A percentile compares a stretch with the other conserved stretches of the same genome.
phyloP scores from a whole-genome alignment of 2,888 invertebrate genomes.

The Petrolisthes cinctipes region DNA sequence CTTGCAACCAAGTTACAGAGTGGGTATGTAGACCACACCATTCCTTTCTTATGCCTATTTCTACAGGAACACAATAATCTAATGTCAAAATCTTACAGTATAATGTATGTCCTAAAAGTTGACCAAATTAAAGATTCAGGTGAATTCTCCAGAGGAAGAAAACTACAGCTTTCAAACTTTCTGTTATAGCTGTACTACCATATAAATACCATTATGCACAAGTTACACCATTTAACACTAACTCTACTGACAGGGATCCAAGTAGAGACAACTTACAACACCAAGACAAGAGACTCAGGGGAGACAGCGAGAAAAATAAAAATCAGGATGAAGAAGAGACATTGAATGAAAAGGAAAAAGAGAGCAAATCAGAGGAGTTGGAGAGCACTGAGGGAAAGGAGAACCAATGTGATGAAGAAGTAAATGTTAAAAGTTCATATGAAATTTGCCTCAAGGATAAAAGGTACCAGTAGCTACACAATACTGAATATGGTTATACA shows the following conservation, averaged over 20 bases:
- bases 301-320: background rate
- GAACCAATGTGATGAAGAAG: background rate
- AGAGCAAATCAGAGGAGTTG: background rate
- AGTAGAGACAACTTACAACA: slow-evolving; percentile 2
- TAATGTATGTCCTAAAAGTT: no score
- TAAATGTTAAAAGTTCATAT: slow-evolving; percentile 54
- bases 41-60: background rate
- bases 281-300: slow-evolving; percentile 32
- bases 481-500: no score
- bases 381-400: background rate
- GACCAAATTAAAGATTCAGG: no score
- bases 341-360: background rate
- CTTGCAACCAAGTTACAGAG: background rate
- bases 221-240: background rate
- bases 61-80: background rate
- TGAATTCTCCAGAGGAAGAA: no score
- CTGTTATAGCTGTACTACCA: no score
- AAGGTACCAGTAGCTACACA: slow-evolving; percentile 64
- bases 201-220: no score
- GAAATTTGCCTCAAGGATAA: slow-evolving; percentile 68
- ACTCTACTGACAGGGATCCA: background rate
- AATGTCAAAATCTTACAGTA: no score
- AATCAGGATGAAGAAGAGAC: background rate
- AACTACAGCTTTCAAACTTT: no score
- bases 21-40: background rate